Base-by-base conservation (phyloP, 2,113 vertebrate genomes). In the Anolis sagrei region DNA sequence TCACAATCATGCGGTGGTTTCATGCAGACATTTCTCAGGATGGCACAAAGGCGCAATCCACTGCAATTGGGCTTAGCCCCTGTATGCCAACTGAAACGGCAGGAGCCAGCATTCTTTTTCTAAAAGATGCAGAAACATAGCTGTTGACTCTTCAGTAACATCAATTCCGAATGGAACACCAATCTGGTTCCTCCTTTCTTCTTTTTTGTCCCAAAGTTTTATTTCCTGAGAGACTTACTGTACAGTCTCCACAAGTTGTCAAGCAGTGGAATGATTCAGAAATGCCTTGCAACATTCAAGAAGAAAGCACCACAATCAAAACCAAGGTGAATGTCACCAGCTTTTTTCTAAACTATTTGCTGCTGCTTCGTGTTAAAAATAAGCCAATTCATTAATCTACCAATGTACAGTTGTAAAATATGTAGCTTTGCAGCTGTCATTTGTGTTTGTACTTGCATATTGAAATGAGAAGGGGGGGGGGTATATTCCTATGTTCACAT, bases 191-290 rank as follows among this genome's bases (percentile, higher is more conserved):
- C 77, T 92, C 10, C 89, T 54, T 93, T 70, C 51, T 68, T 89
- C 4, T 44, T 79, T 25, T 54, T 34, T 68, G 19, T 87, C 54
- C 39, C 27, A 9, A 93, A 96, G 96, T 97, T 58, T 84, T 97
- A 11, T 96, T 97, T 94, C 96, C 96, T 0, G 94, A 96, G 84
- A 93, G 80, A 73, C 34, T 97, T 81, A 83, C 92, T 76, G 81
- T 96, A 29, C 83, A 94, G 81, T 89, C 95, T 84, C 96, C 96
- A 3, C 95, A 95, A 83, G 89, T 85, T 86, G 1, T 90, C 29
- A 88, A 90, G 77, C 87, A 27, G 21, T 95, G 92, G 92, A 89
- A 48, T 86, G 49, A 51, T 48, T 2, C 75, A 19, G 86, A 86
- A 7, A 84, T 70, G 69, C 72, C 2, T 87, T 76, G 13, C 44